These are phyloP conservation scores for Dolomedes plantarius DNA, from an alignment of 2,888 invertebrate genomes.

Conservation along the genomic window DNA sequence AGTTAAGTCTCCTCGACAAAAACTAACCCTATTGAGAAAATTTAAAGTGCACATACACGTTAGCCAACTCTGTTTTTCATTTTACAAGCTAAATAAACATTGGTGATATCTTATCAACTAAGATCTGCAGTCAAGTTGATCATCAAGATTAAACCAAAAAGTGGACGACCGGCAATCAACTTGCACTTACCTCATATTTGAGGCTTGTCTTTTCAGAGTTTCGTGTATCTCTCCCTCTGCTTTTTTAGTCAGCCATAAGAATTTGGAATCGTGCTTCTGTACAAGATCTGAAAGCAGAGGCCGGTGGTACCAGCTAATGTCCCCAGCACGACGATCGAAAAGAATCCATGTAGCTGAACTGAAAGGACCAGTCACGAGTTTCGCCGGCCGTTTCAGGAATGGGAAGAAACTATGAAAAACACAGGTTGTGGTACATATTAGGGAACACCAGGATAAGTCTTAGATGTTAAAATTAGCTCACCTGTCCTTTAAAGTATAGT, in stretches of 20 bases:
- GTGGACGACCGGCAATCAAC: too few species aligned
- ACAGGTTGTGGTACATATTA: neutral
- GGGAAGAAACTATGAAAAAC: slow-evolving; percentile 26
- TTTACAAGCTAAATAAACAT: too few species aligned
- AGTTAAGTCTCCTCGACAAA: too few species aligned
- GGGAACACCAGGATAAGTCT: too few species aligned
- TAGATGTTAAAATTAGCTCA: too few species aligned
- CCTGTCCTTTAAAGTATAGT: too few species aligned
- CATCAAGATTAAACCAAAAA: too few species aligned
- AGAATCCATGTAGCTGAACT: slow-evolving; percentile 27
- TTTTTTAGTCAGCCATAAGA: slow-evolving; percentile 16
- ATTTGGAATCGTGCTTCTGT: slow-evolving; percentile 8
- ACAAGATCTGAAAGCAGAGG: neutral
- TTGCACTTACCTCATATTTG: neutral
- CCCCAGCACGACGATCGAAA: slow-evolving; percentile 12
- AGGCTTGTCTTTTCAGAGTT: neutral
- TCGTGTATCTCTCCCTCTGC: slow-evolving; percentile 7
- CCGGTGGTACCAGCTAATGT: slow-evolving; percentile 12
- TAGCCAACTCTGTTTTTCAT: too few species aligned
- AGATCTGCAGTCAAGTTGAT: too few species aligned
- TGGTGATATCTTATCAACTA: too few species aligned
- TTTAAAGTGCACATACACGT: too few species aligned
- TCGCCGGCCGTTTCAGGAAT: slow-evolving; percentile 19
- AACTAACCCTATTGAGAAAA: too few species aligned
- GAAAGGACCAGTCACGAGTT: slow-evolving; percentile 14